These are phyloP conservation scores for Dissostichus mawsoni DNA, from an alignment of 2,113 vertebrate genomes.

Conservation along the genomic window DNA sequence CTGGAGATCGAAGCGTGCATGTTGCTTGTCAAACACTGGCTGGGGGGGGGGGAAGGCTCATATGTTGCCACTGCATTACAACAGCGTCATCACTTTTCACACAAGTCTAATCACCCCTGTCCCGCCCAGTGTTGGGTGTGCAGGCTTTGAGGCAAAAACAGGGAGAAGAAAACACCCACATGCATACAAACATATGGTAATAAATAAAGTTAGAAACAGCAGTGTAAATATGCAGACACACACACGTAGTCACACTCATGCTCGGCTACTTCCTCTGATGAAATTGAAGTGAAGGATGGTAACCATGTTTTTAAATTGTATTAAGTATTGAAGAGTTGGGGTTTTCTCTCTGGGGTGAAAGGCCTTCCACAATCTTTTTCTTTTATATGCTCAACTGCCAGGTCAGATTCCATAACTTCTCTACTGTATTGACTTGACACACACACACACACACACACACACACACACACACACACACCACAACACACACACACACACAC, in stretches of 20 bases:
- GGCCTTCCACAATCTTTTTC: conserved; percentile 45
- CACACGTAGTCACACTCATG: not conserved
- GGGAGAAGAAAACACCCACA: not conserved
- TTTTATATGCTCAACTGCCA: conserved; percentile 65
- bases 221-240: conserved; percentile 1
- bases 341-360: conserved; percentile 54
- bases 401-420: conserved; percentile 47
- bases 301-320: conserved; percentile 73
- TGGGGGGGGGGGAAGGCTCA: conserved; percentile 52
- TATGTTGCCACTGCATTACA: conserved; percentile 63
- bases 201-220: not conserved
- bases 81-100: conserved; percentile 71
- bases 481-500: not conserved
- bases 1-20: conserved; percentile 72
- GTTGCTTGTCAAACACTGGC: conserved; percentile 74
- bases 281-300: conserved; percentile 72
- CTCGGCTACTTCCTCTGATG: conserved; percentile 46
- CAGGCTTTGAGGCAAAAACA: conserved; percentile 42
- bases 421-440: conserved; percentile 24
- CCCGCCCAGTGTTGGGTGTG: not conserved
- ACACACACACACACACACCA: not conserved
- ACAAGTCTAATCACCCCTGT: conserved; percentile 58
- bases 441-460: conserved; percentile 1
- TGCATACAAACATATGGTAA: not conserved
- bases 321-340: conserved; percentile 72